Base-by-base conservation (phyloP, 2,113 vertebrate genomes). In the Buteo buteo region DNA sequence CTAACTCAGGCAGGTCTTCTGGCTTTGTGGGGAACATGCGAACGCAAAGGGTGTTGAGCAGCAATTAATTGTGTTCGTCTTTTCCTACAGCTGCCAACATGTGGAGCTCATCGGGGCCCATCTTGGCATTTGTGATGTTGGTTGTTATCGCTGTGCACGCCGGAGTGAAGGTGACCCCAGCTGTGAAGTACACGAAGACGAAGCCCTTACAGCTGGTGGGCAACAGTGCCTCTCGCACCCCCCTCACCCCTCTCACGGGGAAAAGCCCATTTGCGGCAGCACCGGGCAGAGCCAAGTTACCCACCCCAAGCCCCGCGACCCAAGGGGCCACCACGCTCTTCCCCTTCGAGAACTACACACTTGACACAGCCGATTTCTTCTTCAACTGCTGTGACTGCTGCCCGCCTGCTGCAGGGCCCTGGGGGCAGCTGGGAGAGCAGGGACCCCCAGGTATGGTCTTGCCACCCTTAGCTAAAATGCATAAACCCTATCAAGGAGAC, bases 311-410 rank as follows among this genome's bases (percentile, higher is more conserved):
- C 34, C 94, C 97, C 1, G 96, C 82, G 10, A 93, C 98, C 70
- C 87, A 78, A 67, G 95, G 89, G 16, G 94, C 97, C 24, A 97
- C 96, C 83, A 98, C 98, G 0, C 88, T 97, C 22, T 93, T 98
- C 59, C 98, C 99, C 31, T 97, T 88, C 18, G 99, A 99, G 61
- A 99, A 99, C 83, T 98, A 99, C 97, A 99, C 99, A 1, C 95
- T 99, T 12, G 99, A 99, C 92, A 96, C 99, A 3, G 98, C 97
- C 0, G 99, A 99, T 90, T 99, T 99, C 96, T 99, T 99, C 97
- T 98, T 99, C 96, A 99, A 99, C 93, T 99, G 99, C 96, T 99
- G 99, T 61, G 99, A 99, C 61, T 99, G 99, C 96, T 99, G 99
- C 94, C 98, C 98, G 2, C 97, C 98, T 10, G 74, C 97, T 16